Evolutionary conservation across 2,888 invertebrate species (phyloP), one percentile per base, ranked within the genome.

Genomic region (Capitulum mitella): DNA sequence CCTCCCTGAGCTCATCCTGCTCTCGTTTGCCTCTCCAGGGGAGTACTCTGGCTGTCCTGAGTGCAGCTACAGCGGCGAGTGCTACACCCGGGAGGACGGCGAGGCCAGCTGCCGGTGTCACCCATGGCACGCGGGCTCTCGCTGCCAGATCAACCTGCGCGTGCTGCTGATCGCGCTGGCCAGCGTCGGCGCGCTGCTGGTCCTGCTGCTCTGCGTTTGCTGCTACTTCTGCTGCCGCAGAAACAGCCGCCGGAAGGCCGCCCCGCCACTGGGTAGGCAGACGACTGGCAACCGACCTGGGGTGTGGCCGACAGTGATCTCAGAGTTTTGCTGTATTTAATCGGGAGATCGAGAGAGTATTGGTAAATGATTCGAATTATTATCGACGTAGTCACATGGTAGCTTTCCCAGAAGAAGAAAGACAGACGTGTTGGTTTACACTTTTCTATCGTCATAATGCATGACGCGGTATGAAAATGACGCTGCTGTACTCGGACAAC

Each of bases 51-150:
- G 94, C 0, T 96, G 96, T 83, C 91, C 92, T 79, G 89, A 89
- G 37, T 96, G 96, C 83, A 92, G 93, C 85, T 94, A 93, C 84
- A 93, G 94, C 84, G 96, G 96, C 0, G 92, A 93, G 34, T 96
- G 96, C 83, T 90, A 90, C 83, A 88, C 89, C 0, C 89, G 89
- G 82, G 86, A 88, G 81, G 87, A 87, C 81, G 82, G 88, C 43
- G 86, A 88, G 81, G 84, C 87, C 22, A 85, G 90, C 1, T 96
- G 95, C 84, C 93, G 94, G 83, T 96, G 96, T 86, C 94, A 95
- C 89, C 92, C 92, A 80, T 96, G 95, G 95, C 93, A 95, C 84
- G 90, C 93, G 5, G 96, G 96, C 0, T 90, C 91, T 80, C 89
- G 89, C n/a, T 96, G 96, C 84, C 93, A 95, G 83, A 89, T 95